Evolutionary conservation across 2,113 vertebrate species (phyloP).

Genomic region (Amphiprion percula): DNA sequence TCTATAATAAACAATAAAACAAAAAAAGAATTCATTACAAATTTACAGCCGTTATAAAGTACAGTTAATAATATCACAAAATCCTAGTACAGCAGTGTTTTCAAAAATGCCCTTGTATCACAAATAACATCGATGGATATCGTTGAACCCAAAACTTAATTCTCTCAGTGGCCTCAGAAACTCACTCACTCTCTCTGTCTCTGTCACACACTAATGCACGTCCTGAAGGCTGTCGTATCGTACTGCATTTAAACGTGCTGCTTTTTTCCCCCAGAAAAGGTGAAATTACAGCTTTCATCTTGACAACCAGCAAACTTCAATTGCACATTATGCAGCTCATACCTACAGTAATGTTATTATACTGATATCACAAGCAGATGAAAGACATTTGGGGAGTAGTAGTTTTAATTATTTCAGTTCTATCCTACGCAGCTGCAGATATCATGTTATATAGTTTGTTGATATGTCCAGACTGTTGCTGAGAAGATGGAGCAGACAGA

Average conservation of each 20-base stretch:
- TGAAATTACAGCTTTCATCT: slow-evolving; percentile 34
- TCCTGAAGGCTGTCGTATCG: slow-evolving; percentile 6
- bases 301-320: slow-evolving; percentile 22
- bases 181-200: slow-evolving; percentile 12
- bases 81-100: slow-evolving; percentile 68
- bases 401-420: slow-evolving; percentile 60
- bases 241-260: slow-evolving; percentile 54
- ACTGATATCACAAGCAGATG: slow-evolving; percentile 64
- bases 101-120: slow-evolving; percentile 75
- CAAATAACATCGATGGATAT: slow-evolving; percentile 59
- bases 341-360: slow-evolving; percentile 47
- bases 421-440: slow-evolving; percentile 67
- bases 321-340: slow-evolving; percentile 47
- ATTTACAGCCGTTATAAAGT: slow-evolving; percentile 76
- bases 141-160: slow-evolving; percentile 38
- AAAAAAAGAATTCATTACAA: slow-evolving; percentile 65
- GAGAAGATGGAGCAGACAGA: slow-evolving; percentile 48
- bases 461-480: slow-evolving; percentile 37
- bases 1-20: slow-evolving; percentile 69
- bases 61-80: slow-evolving; percentile 73
- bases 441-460: slow-evolving; percentile 49
- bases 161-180: slow-evolving; percentile 46
- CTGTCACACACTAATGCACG: neutral
- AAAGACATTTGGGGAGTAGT: slow-evolving; percentile 62
- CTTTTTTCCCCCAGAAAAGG: slow-evolving; percentile 32